A percentile compares a stretch with the other conserved stretches of the same genome.
Evolutionary conservation across 2,888 invertebrate species (phyloP).

Genomic region (Eueremaeus valkanovi): DNA sequence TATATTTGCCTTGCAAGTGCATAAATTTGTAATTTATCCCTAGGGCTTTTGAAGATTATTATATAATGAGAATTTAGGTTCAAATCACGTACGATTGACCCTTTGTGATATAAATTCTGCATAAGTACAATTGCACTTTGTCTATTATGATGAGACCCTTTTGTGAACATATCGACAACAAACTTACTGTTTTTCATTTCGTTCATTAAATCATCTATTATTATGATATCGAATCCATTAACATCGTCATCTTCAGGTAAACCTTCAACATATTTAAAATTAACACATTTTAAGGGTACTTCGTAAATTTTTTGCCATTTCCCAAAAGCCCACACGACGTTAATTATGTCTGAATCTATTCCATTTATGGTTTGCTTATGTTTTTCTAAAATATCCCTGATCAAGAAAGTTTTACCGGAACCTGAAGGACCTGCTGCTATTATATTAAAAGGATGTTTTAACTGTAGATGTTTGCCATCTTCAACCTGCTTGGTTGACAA

Average conservation of each 20-base stretch:
- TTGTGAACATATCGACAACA: not conserved
- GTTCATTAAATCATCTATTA: slow-evolving; percentile 1
- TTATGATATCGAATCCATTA: not conserved
- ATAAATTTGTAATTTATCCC: slow-evolving; percentile 38
- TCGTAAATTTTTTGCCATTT: slow-evolving; percentile 1
- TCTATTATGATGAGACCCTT: not conserved
- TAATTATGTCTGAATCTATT: not conserved
- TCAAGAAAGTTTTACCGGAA: not conserved
- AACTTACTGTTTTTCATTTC: not conserved
- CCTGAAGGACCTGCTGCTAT: not conserved
- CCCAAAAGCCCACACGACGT: not conserved
- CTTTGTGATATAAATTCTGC: slow-evolving; percentile 21
- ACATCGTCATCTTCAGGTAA: no score
- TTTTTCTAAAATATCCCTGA: not conserved
- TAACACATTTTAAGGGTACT: not conserved
- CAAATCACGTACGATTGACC: no score
- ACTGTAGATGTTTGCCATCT: not conserved
- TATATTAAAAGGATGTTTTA: not conserved
- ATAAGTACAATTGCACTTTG: not conserved
- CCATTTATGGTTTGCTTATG: not conserved
- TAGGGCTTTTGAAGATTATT: slow-evolving; percentile 40
- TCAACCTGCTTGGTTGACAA: not conserved
- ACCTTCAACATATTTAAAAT: slow-evolving; percentile 3
- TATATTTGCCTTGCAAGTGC: slow-evolving; percentile 37
- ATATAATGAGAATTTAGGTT: slow-evolving; percentile 3